Evolutionary conservation across 2,797 vertebrate species (phyloP).

Genomic region (Coccyzus lansbergi): DNA sequence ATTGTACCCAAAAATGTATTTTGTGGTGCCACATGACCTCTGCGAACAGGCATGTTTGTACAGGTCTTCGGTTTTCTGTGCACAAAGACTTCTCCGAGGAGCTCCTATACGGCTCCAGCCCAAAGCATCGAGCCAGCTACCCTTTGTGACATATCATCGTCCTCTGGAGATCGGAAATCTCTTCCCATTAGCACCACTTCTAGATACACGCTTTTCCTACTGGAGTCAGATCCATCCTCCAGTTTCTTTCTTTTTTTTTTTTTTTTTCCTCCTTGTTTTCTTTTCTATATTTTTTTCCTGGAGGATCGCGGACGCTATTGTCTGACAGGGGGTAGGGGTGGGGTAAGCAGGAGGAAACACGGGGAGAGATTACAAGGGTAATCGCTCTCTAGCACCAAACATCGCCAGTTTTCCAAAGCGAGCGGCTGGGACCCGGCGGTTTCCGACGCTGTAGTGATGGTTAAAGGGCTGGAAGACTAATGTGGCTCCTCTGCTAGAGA

Average conservation of each 20-base stretch:
- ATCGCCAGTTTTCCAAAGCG: constrained; percentile 83
- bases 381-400: constrained; percentile 81
- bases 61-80: constrained; percentile 70
- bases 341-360: constrained; percentile 65
- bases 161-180: constrained; percentile 74
- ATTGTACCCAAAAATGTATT: constrained; percentile 98
- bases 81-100: constrained; percentile 78
- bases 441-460: constrained; percentile 76
- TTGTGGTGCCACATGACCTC: constrained; percentile 98
- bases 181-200: constrained; percentile 81
- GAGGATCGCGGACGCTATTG: constrained; percentile 67
- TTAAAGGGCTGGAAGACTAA: constrained; percentile 76
- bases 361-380: constrained; percentile 70
- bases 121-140: constrained; percentile 73
- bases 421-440: constrained; percentile 82
- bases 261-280: constrained; percentile 28
- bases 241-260: constrained; percentile 44
- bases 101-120: constrained; percentile 83
- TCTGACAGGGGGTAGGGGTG: constrained; percentile 51
- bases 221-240: constrained; percentile 69
- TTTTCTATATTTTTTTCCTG: constrained; percentile 37
- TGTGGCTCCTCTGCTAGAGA: constrained; percentile 75
- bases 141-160: constrained; percentile 81
- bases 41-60: constrained; percentile 95
- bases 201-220: constrained; percentile 62